phyloP scores from a whole-genome alignment of 2,888 invertebrate species.

The Coleophora deauratella region DNA sequence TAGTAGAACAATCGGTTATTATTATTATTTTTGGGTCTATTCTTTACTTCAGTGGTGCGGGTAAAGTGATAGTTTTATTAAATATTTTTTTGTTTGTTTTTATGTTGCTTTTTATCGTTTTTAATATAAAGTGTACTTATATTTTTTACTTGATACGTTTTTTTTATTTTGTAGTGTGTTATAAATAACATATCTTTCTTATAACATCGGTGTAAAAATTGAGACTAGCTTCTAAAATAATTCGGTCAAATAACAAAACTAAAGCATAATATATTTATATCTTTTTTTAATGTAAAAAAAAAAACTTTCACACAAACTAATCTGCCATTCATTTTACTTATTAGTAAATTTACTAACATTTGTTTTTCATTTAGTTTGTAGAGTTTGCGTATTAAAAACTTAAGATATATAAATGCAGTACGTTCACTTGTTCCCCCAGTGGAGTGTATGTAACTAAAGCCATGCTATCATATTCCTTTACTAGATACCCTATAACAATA shows the following conservation, averaged over 20 bases:
- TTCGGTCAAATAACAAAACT: constrained; percentile 33
- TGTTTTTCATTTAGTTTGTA: neutral
- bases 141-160: neutral
- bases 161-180: neutral
- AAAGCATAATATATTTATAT: neutral
- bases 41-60: constrained; percentile 21
- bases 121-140: too few species aligned
- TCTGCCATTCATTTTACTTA: neutral
- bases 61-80: constrained; percentile 1
- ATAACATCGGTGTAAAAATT: constrained; percentile 5
- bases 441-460: constrained; percentile 4
- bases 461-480: constrained; percentile 13
- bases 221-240: constrained; percentile 67
- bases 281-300: neutral
- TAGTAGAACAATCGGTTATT: too few species aligned
- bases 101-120: neutral
- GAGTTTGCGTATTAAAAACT: neutral
- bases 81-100: constrained; percentile 1
- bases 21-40: constrained; percentile 2
- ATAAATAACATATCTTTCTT: neutral
- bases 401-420: neutral
- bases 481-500: constrained; percentile 6
- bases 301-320: neutral
- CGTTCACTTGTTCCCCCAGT: neutral
- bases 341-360: constrained; percentile 1